Evolutionary conservation across 2,888 invertebrate species (phyloP), one percentile per base, ranked within the genome.

Genomic region (Mesorhabditis spiculigera): DNA sequence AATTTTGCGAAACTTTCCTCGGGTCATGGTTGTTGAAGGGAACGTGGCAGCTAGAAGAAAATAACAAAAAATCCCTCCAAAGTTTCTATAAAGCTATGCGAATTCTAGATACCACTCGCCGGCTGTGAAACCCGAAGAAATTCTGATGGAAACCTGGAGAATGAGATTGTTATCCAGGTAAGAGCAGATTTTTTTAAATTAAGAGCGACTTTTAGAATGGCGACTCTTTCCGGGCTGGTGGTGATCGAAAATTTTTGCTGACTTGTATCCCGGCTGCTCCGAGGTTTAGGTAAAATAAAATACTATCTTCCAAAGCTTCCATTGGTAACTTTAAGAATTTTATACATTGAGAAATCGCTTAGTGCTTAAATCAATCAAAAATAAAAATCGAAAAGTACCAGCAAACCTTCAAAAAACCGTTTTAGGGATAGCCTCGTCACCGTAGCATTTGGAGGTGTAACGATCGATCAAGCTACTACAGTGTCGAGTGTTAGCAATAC

Each of bases 401-500:
- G n/a, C n/a, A n/a, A n/a, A n/a, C n/a, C n/a, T n/a, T n/a, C n/a
- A n/a, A n/a, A n/a, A n/a, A n/a, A n/a, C n/a, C n/a, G n/a, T 67
- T 75, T 62, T 66, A 80, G 78, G 71, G 79, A 79, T 61, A 77
- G 77, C 8, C 74, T 78, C 73, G 82, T 84, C 10, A 83, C 84
- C 0, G 81, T 84, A 2, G 81, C 82, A 5, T 84, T 84, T 69
- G 84, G 84, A n/a, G 84, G 84, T 2, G 83, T 84, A 41, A 84
- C 83, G 0, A 78, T 84, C 16, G 82, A 82, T 70, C 68, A 75
- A n/a, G 73, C 78, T 5, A 75, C 79, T 0, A 79, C 79, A 4
- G 77, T 75, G 0, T 62, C 71, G 1, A 73, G 70, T 13, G 28
- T 74, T 0, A 41, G 62, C 45, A 66, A 64, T 1, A 41, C 41